Evolutionary conservation across 2,888 invertebrate species (phyloP).

Genomic region (Resseliella maxima): DNA sequence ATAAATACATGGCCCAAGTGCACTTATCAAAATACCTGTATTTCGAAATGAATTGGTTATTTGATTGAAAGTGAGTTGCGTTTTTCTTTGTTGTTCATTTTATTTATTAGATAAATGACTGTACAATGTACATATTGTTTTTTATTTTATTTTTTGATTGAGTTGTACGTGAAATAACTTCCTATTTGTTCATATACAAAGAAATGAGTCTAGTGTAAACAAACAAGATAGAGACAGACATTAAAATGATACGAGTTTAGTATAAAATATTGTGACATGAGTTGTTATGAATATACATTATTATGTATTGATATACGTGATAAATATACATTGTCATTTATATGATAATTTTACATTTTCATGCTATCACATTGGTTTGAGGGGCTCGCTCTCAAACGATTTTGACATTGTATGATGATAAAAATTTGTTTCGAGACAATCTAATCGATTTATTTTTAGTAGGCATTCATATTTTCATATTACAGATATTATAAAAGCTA

Average conservation of each 20-base stretch:
- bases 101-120: neutral
- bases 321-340: neutral
- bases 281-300: neutral
- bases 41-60: neutral
- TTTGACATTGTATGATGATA: conserved; percentile 33
- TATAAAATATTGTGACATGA: neutral
- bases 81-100: neutral
- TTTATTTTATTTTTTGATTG: neutral
- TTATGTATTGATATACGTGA: neutral
- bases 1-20: neutral
- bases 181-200: neutral
- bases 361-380: neutral
- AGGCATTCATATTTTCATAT: too few species aligned
- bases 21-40: neutral
- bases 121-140: neutral
- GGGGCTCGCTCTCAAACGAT: neutral
- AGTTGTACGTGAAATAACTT: neutral
- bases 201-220: neutral
- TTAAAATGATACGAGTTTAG: neutral
- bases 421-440: neutral
- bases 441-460: neutral
- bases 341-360: neutral
- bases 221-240: neutral
- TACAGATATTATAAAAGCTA: too few species aligned
- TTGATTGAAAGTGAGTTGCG: neutral